phyloP scores from a whole-genome alignment of 2,888 invertebrate genomes.

The Tetheella fluctuosa region DNA sequence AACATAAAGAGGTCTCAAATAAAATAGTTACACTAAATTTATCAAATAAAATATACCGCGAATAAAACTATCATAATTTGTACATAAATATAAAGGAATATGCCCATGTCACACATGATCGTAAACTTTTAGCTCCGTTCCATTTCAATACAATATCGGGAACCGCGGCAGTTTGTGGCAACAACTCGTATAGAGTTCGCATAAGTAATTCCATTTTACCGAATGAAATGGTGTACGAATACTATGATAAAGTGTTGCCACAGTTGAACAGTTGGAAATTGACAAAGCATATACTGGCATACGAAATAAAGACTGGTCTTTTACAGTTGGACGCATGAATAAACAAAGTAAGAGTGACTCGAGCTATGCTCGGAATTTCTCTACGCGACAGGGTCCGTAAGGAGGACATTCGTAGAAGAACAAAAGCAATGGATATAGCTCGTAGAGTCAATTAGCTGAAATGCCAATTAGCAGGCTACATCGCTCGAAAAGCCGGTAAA shows the following conservation, averaged over 20 bases:
- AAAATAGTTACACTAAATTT: neutral
- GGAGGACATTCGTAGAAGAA: too few species aligned
- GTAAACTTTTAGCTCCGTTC: constrained; percentile 1
- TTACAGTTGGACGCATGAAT: too few species aligned
- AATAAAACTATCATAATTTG: neutral
- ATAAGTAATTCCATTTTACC: constrained; percentile 31
- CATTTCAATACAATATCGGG: constrained; percentile 13
- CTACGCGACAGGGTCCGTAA: too few species aligned
- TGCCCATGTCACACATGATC: neutral
- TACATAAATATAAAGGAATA: neutral
- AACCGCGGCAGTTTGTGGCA: constrained; percentile 23
- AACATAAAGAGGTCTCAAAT: too few species aligned
- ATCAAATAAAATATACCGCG: neutral
- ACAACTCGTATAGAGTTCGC: constrained; percentile 21
- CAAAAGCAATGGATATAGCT: too few species aligned
- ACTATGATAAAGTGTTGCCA: constrained; percentile 12
- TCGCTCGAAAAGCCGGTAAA: too few species aligned
- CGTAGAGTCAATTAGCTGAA: too few species aligned
- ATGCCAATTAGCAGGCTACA: too few species aligned
- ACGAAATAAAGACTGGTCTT: too few species aligned
- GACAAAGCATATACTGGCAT: neutral
- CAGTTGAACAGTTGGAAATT: neutral
- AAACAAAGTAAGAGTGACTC: too few species aligned
- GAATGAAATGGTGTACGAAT: neutral
- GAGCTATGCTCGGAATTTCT: too few species aligned